phyloP scores from a whole-genome alignment of 1,140 invertebrate species.

The Teleopsis dalmanni region DNA sequence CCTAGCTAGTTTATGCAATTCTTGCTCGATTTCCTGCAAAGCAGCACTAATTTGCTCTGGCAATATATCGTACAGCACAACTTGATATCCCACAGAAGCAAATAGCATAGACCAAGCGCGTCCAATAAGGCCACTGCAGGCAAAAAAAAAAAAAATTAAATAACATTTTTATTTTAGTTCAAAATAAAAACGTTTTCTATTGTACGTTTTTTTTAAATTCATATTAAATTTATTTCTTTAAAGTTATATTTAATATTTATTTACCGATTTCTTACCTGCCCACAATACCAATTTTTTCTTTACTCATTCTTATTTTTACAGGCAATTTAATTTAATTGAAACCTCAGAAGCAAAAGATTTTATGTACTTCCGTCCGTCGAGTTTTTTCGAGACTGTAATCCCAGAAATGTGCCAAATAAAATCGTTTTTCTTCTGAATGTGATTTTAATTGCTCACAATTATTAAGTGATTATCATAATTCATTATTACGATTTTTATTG shows the following conservation, averaged over 20 bases:
- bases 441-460: no score
- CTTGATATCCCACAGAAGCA: slow-evolving; percentile 78
- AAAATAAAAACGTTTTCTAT: no score
- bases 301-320: slow-evolving; percentile 21
- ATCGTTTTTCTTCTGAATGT: no score
- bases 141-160: slow-evolving; percentile 7
- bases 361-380: no score
- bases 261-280: slow-evolving; percentile 40
- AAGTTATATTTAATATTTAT: slow-evolving; percentile 1
- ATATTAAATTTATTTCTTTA: background rate
- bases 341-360: no score
- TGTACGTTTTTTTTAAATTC: background rate
- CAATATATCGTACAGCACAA: slow-evolving; percentile 76
- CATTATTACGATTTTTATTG: no score
- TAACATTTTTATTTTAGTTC: background rate
- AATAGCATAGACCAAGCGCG: slow-evolving; percentile 94
- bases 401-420: no score
- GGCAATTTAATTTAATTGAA: no score
- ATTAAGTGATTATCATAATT: no score
- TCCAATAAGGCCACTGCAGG: slow-evolving; percentile 80
- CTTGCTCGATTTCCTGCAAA: slow-evolving; percentile 61
- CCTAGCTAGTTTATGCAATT: slow-evolving; percentile 65
- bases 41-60: slow-evolving; percentile 65
- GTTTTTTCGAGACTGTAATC: no score
- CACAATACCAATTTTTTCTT: slow-evolving; percentile 61